Evolutionary conservation across 1,140 invertebrate genomes (phyloP).

Genomic region (Drosophila pachea): DNA sequence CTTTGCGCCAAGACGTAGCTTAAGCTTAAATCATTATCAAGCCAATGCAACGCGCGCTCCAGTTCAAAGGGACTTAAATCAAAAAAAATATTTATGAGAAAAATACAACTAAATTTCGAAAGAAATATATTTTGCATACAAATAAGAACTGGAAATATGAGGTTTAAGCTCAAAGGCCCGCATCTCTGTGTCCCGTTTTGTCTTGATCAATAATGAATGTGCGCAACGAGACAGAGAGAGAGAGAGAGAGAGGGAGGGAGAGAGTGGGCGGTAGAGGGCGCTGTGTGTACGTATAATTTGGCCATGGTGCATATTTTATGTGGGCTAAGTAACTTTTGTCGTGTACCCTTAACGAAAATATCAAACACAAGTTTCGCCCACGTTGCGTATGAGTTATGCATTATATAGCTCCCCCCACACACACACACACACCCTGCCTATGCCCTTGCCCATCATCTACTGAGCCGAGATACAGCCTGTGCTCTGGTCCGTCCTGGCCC

Average conservation of each 20-base stretch:
- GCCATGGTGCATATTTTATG: conserved; percentile 41
- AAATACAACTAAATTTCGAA: background rate
- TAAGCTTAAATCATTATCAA: too few relatives aligned
- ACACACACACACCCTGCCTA: too few relatives aligned
- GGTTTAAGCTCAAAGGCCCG: background rate
- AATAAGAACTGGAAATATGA: background rate
- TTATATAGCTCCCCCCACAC: conserved; percentile 16
- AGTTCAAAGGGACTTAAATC: too few relatives aligned
- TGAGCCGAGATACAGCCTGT: background rate
- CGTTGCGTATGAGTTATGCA: conserved; percentile 49
- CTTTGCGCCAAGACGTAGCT: too few relatives aligned
- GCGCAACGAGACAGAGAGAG: background rate
- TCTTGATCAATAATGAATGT: conserved; percentile 33
- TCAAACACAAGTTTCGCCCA: conserved; percentile 42
- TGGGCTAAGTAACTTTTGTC: conserved; percentile 36
- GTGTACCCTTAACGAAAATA: conserved; percentile 36
- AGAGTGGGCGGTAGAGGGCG: background rate
- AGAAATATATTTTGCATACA: background rate
- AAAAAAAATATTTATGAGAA: too few relatives aligned
- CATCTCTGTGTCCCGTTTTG: background rate
- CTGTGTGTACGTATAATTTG: conserved; percentile 11
- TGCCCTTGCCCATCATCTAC: too few relatives aligned
- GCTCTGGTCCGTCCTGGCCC: conserved; percentile 18
- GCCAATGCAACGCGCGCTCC: too few relatives aligned
- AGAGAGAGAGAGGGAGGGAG: background rate